Percentiles rank a stretch among this genome's conserved stretches.
These are phyloP conservation scores for Panorpa germanica DNA, from an alignment of 2,888 invertebrate genomes.

Conservation along the genomic window DNA sequence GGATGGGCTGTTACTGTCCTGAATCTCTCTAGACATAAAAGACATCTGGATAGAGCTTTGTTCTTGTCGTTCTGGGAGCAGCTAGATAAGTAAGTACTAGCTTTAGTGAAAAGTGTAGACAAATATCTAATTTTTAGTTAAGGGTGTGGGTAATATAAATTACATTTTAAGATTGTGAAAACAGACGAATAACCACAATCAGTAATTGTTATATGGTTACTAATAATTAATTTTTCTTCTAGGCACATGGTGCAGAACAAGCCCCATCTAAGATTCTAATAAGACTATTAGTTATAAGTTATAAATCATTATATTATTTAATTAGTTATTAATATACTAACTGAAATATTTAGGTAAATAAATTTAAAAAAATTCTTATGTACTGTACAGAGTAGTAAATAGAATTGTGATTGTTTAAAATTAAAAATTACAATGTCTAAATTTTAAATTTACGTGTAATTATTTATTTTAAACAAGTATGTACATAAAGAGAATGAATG, in stretches of 20 bases:
- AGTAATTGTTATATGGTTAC: constrained; percentile 1
- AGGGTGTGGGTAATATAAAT: constrained; percentile 23
- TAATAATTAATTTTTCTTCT: constrained; percentile 25
- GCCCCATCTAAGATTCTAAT: constrained; percentile 60
- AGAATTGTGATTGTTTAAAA: too few species aligned
- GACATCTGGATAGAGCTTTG: constrained; percentile 92
- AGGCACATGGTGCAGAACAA: constrained; percentile 80
- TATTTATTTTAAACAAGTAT: too few species aligned
- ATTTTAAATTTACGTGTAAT: too few species aligned
- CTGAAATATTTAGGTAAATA: too few species aligned
- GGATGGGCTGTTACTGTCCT: constrained; percentile 95
- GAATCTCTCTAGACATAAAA: constrained; percentile 75
- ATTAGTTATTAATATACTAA: too few species aligned
- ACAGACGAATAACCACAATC: constrained; percentile 12
- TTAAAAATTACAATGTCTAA: too few species aligned
- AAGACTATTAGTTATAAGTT: neutral
- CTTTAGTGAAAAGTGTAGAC: constrained; percentile 10
- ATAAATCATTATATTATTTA: too few species aligned
- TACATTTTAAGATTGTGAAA: constrained; percentile 21
- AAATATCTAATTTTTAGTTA: constrained; percentile 6
- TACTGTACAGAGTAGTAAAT: too few species aligned
- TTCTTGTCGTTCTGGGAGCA: constrained; percentile 95
- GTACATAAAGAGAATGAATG: too few species aligned
- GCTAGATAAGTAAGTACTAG: constrained; percentile 62
- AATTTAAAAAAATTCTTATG: too few species aligned